These are phyloP conservation scores for Hassar affinis DNA, from an alignment of 2,113 vertebrate species.

Conservation along the genomic window DNA sequence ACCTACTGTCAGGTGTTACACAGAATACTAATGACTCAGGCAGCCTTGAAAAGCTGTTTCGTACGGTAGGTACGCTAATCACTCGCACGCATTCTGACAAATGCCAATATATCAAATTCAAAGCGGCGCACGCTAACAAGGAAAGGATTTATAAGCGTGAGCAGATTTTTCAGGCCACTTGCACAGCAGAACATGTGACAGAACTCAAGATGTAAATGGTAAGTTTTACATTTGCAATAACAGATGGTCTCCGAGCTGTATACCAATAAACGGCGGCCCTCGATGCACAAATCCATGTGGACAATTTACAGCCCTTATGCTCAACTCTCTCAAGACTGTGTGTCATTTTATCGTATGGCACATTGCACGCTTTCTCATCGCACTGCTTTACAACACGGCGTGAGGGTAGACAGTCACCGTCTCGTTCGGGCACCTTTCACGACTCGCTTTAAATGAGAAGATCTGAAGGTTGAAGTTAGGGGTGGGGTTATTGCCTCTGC, in stretches of 20 bases:
- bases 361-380: background rate
- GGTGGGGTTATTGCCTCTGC: background rate
- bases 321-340: slow-evolving; percentile 22
- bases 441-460: too few relatives aligned
- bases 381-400: background rate
- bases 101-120: background rate
- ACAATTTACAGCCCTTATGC: slow-evolving; percentile 39
- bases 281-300: slow-evolving; percentile 23
- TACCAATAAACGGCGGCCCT: slow-evolving; percentile 36
- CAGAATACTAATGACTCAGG: slow-evolving; percentile 22
- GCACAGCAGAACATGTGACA: slow-evolving; percentile 12
- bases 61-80: slow-evolving; percentile 28
- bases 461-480: background rate
- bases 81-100: background rate
- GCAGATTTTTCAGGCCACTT: background rate
- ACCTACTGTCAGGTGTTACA: slow-evolving; percentile 12
- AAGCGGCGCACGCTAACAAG: background rate
- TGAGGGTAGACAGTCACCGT: background rate
- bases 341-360: background rate
- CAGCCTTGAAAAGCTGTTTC: slow-evolving; percentile 31
- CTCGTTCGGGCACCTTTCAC: too few relatives aligned
- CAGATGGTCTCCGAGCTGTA: slow-evolving; percentile 39
- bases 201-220: slow-evolving; percentile 37
- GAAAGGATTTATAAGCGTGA: background rate
- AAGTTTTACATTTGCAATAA: slow-evolving; percentile 40